Evolutionary conservation across 2,888 invertebrate species (phyloP).

Genomic region (Eurytoma adleriae): DNA sequence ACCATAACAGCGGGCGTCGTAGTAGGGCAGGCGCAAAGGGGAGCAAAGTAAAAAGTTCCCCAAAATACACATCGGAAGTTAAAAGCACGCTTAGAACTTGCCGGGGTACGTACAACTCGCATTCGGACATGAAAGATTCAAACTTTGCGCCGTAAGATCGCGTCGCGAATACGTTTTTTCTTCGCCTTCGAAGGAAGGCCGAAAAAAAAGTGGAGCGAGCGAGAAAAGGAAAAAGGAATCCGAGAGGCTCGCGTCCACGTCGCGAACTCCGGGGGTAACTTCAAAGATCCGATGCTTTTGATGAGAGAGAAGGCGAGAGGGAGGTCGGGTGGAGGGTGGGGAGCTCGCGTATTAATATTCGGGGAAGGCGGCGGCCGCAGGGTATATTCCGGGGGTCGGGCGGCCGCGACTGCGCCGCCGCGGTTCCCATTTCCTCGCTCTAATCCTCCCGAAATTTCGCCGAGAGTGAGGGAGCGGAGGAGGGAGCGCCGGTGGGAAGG

Average conservation of each 20-base stretch:
- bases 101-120: slow-evolving; percentile 15
- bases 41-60: background rate
- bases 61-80: slow-evolving; percentile 42
- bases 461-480: background rate
- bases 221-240: slow-evolving; percentile 4
- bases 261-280: slow-evolving; percentile 17
- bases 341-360: slow-evolving; percentile 48
- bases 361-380: slow-evolving; percentile 26
- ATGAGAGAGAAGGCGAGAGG: slow-evolving; percentile 20
- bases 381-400: slow-evolving; percentile 18
- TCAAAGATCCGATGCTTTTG: slow-evolving; percentile 51
- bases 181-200: background rate
- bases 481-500: background rate
- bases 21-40: no score
- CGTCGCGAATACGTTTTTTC: slow-evolving; percentile 6
- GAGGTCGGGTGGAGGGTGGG: background rate
- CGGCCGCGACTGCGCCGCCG: slow-evolving; percentile 20
- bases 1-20: no score
- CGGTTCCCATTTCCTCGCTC: slow-evolving; percentile 37
- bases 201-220: background rate
- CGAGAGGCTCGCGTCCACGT: slow-evolving; percentile 19
- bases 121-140: slow-evolving; percentile 44
- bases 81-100: no score
- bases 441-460: slow-evolving; percentile 39
- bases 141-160: background rate